Evolutionary conservation across 2,888 invertebrate species (phyloP).

Genomic region (Chrysotoxum bicinctum): DNA sequence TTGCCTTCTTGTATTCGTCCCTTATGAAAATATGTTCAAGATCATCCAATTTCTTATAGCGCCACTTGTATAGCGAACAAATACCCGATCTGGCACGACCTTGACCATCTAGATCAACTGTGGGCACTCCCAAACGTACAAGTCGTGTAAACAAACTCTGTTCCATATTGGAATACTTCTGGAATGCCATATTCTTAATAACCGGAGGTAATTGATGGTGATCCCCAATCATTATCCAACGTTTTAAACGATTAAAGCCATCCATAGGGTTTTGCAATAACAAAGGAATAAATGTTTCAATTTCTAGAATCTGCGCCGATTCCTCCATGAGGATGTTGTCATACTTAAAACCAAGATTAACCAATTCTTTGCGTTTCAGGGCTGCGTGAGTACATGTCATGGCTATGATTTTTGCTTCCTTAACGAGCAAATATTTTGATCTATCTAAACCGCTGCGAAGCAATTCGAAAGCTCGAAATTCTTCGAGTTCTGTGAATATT

Average conservation of each 20-base stretch:
- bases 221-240: conserved; percentile 99
- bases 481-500: conserved; percentile 98
- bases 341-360: conserved; percentile 97
- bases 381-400: conserved; percentile 99
- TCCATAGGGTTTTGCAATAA: conserved; percentile 99
- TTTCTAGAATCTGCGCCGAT: conserved; percentile 98
- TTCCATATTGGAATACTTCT: conserved; percentile 99
- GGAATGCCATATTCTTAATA: conserved; percentile 99
- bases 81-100: conserved; percentile 95
- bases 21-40: conserved; percentile 92
- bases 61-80: conserved; percentile 97
- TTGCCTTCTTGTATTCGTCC: conserved; percentile 93
- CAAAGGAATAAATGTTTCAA: conserved; percentile 99
- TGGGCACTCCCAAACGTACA: conserved; percentile 97
- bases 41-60: conserved; percentile 97
- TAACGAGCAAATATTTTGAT: conserved; percentile 97
- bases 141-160: conserved; percentile 98
- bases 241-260: conserved; percentile 95
- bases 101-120: conserved; percentile 98
- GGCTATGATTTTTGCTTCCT: conserved; percentile 99
- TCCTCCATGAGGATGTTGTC: conserved; percentile 99
- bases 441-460: conserved; percentile 97
- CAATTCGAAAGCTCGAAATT: conserved; percentile 98
- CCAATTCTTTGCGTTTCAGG: conserved; percentile 96
- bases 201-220: conserved; percentile 99